Evolutionary conservation across 2,113 vertebrate species (phyloP).

Genomic region (Megalops atlanticus): DNA sequence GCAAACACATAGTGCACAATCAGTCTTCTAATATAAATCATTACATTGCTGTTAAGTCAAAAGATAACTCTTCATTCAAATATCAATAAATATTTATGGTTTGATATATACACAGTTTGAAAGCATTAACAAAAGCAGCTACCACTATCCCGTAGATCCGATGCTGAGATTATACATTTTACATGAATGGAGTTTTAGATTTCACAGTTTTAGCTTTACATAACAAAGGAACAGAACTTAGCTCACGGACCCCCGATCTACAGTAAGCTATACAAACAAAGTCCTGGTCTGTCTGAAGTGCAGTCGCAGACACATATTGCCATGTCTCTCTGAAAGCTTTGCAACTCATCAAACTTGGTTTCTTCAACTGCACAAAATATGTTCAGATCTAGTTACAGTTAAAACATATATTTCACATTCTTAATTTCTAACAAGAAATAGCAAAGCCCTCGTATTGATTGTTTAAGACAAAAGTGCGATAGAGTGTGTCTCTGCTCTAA

Average conservation of each 20-base stretch:
- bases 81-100: neutral
- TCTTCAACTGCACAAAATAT: slow-evolving; percentile 15
- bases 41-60: neutral
- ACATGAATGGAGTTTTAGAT: neutral
- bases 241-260: neutral
- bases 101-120: neutral
- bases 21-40: neutral
- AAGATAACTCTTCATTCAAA: neutral
- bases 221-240: neutral
- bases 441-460: slow-evolving; percentile 43
- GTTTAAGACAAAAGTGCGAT: slow-evolving; percentile 41
- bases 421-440: slow-evolving; percentile 28
- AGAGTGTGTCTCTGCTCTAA: slow-evolving; percentile 32
- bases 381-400: slow-evolving; percentile 6
- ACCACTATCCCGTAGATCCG: neutral
- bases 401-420: slow-evolving; percentile 12
- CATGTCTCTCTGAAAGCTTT: neutral
- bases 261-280: neutral
- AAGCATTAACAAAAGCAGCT: neutral
- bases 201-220: neutral
- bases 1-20: neutral
- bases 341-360: slow-evolving; percentile 25
- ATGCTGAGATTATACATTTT: neutral
- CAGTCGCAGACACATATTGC: neutral
- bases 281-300: neutral